Percentiles rank a stretch among this genome's conserved stretches.
These are phyloP conservation scores for Babylonia areolata DNA, from an alignment of 1,140 invertebrate species.

Conservation along the genomic window DNA sequence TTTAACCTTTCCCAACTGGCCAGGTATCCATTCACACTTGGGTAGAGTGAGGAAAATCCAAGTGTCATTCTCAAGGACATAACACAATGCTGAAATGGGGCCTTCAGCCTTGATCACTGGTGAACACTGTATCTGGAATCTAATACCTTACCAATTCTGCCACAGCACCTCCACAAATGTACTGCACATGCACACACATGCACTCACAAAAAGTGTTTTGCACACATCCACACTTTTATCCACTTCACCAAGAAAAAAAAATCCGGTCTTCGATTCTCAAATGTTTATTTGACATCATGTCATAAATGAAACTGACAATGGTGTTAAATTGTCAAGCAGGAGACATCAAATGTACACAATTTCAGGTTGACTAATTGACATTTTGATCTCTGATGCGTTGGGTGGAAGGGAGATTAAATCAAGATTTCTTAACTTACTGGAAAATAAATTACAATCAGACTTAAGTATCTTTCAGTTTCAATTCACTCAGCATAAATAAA, in stretches of 20 bases:
- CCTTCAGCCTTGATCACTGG: too few relatives aligned
- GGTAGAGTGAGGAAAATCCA: too few relatives aligned
- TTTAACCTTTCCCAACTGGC: too few relatives aligned
- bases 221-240: background rate
- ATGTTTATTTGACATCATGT: constrained; percentile 20
- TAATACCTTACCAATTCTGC: too few relatives aligned
- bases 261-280: background rate
- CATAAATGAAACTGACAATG: background rate
- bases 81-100: too few relatives aligned
- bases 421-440: background rate
- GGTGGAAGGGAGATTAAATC: background rate
- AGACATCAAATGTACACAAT: background rate
- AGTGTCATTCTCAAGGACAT: too few relatives aligned
- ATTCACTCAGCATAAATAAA: background rate
- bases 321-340: background rate
- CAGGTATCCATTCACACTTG: too few relatives aligned
- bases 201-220: background rate
- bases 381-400: background rate
- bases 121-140: too few relatives aligned
- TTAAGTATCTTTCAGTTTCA: background rate
- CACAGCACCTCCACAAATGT: too few relatives aligned
- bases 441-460: background rate
- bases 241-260: background rate
- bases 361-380: background rate
- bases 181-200: background rate